Evolutionary conservation across 2,113 vertebrate species (phyloP).

Genomic region (Bungarus multicinctus): DNA sequence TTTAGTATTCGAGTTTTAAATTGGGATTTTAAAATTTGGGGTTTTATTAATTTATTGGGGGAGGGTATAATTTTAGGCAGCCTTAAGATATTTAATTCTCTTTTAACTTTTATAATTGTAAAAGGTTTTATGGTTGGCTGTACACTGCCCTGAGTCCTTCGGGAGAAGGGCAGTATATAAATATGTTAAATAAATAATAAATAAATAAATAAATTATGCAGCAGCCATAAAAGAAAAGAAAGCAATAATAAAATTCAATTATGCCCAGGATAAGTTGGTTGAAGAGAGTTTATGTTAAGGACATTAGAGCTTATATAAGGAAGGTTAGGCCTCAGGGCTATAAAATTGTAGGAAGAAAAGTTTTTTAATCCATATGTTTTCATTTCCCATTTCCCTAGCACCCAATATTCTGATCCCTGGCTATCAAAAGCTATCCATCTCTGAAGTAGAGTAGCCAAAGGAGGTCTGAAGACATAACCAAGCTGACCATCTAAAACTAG

Average conservation of each 20-base stretch:
- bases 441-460: not conserved
- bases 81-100: no score
- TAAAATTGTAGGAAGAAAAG: not conserved
- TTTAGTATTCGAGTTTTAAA: no score
- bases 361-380: not conserved
- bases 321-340: not conserved
- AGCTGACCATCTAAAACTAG: not conserved
- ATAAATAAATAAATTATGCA: no score
- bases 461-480: not conserved
- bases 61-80: no score
- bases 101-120: no score
- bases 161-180: no score
- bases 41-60: no score
- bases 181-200: no score
- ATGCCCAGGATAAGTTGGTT: not conserved
- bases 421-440: not conserved
- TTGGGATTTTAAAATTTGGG: no score
- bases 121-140: no score
- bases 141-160: no score
- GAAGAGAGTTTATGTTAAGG: not conserved
- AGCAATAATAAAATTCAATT: not conserved
- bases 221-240: not conserved
- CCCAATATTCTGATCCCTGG: not conserved
- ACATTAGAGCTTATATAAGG: not conserved
- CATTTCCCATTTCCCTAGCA: not conserved